Percentiles rank a stretch among this genome's conserved stretches.
Conservation (phyloP, 2,888 invertebrate species). For the Eristalinus aeneus region DNA sequence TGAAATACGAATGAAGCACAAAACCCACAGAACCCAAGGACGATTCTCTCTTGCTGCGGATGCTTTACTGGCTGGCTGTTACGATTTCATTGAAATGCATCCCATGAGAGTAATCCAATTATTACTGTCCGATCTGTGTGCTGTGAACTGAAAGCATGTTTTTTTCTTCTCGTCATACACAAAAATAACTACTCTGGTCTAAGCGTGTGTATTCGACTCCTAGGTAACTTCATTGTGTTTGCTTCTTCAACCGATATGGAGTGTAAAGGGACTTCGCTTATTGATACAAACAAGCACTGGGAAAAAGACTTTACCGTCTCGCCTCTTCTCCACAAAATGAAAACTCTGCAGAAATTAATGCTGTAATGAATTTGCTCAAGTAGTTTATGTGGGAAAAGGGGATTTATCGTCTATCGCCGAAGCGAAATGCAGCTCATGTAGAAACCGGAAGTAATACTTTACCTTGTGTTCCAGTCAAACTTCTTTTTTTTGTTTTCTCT, state of each 20-base stretch:
- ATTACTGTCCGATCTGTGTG: constrained; percentile 65
- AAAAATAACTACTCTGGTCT: constrained; percentile 7
- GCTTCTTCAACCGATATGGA: constrained; percentile 50
- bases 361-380: constrained; percentile 59
- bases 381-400: constrained; percentile 39
- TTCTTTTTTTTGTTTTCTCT: background rate
- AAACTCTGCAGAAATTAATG: constrained; percentile 53
- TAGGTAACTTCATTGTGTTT: constrained; percentile 57
- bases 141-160: constrained; percentile 52
- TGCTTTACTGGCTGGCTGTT: constrained; percentile 48
- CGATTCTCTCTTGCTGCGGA: constrained; percentile 36
- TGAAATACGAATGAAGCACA: constrained; percentile 40
- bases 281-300: constrained; percentile 57
- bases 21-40: background rate
- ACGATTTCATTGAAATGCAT: constrained; percentile 56
- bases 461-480: background rate
- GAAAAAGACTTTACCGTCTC: constrained; percentile 10
- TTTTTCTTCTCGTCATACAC: constrained; percentile 16
- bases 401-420: constrained; percentile 46
- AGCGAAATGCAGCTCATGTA: constrained; percentile 8
- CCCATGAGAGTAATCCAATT: constrained; percentile 69
- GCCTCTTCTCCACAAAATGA: constrained; percentile 13
- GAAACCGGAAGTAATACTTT: constrained; percentile 25
- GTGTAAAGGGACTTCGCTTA: constrained; percentile 49
- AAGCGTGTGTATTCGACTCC: background rate